Evolutionary conservation across 2,113 vertebrate genomes (phyloP).

Genomic region (Athene noctua): DNA sequence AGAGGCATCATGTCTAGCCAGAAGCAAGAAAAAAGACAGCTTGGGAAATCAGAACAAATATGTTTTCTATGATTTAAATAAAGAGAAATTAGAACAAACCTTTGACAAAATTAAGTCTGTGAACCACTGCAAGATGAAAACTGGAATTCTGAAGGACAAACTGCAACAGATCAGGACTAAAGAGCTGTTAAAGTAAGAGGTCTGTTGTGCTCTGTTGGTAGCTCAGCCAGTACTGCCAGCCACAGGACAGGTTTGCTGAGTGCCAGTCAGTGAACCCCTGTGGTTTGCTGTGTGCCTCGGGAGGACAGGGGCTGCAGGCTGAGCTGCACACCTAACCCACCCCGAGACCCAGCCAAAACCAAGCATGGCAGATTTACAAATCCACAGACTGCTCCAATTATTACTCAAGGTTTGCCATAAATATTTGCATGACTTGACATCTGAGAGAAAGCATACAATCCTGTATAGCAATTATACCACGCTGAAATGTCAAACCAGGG

Average conservation of each 20-base stretch:
- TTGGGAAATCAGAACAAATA: neutral
- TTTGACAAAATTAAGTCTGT: neutral
- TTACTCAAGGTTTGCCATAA: slow-evolving; percentile 73
- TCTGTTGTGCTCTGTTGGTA: neutral
- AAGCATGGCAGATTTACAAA: slow-evolving; percentile 67
- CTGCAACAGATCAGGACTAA: neutral
- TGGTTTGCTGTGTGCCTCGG: neutral
- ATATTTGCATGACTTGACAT: slow-evolving; percentile 72
- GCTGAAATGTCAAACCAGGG: slow-evolving; percentile 6
- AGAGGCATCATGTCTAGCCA: neutral
- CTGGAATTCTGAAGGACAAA: neutral
- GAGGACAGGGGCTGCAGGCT: neutral
- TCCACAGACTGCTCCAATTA: slow-evolving; percentile 65
- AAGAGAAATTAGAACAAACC: neutral
- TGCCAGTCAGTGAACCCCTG: neutral
- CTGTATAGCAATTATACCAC: slow-evolving; percentile 45
- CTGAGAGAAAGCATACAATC: slow-evolving; percentile 44
- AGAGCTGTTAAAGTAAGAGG: neutral
- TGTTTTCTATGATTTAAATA: neutral
- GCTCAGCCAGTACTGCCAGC: neutral
- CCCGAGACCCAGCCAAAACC: slow-evolving; percentile 47
- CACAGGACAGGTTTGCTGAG: neutral
- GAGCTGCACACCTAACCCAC: neutral
- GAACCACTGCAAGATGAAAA: neutral
- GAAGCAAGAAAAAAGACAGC: neutral